Percentiles rank a stretch among this genome's conserved stretches.
Evolutionary conservation across 2,797 vertebrate species (phyloP).

Genomic region (Streptopelia turtur): DNA sequence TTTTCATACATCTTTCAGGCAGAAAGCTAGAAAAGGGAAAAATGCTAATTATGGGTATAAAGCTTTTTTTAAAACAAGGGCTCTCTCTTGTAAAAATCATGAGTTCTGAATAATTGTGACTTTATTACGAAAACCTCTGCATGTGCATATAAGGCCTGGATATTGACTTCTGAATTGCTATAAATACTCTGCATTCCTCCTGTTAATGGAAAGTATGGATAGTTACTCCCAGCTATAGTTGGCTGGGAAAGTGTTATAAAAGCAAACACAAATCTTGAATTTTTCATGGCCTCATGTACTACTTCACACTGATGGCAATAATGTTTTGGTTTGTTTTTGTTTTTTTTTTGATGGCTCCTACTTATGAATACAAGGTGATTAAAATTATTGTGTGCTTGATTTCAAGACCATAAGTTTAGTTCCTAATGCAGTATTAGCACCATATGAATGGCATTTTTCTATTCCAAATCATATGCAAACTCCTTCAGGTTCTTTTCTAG

Average conservation of each 20-base stretch:
- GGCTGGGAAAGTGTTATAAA: background rate
- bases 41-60: background rate
- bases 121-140: background rate
- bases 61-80: conserved; percentile 5
- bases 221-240: background rate
- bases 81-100: background rate
- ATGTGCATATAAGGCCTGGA: background rate
- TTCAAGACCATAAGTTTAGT: background rate
- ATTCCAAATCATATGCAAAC: background rate
- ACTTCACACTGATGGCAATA: background rate
- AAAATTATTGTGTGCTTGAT: background rate
- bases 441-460: background rate
- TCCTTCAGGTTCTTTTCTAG: conserved; percentile 27
- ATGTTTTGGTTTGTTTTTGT: background rate
- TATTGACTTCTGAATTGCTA: background rate
- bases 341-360: background rate
- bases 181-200: background rate
- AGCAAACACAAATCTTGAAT: background rate
- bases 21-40: background rate
- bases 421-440: background rate
- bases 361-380: background rate
- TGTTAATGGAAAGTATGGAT: background rate
- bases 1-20: background rate
- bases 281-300: background rate
- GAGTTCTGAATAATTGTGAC: background rate